These are phyloP conservation scores for Megastigmus dorsalis DNA, from an alignment of 2,888 invertebrate species.

Conservation along the genomic window DNA sequence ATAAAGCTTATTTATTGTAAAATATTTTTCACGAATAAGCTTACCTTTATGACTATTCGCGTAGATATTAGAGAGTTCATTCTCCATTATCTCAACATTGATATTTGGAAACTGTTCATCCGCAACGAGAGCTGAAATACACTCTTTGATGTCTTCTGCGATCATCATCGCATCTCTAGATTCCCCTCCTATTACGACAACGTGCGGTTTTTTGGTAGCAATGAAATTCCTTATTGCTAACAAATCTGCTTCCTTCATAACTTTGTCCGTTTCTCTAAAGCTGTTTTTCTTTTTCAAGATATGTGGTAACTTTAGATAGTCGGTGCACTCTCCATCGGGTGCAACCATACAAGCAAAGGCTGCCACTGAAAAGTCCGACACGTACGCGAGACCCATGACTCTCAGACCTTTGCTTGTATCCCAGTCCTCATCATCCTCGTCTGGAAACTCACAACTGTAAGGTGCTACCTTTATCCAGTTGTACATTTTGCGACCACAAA, in stretches of 20 bases:
- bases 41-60: conserved; percentile 93
- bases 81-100: conserved; percentile 93
- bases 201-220: conserved; percentile 92
- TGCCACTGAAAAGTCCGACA: conserved; percentile 88
- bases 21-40: not conserved
- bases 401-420: conserved; percentile 88
- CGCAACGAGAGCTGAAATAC: conserved; percentile 84
- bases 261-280: conserved; percentile 81
- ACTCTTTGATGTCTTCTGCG: conserved; percentile 84
- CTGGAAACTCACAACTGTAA: conserved; percentile 82
- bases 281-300: conserved; percentile 88
- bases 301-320: conserved; percentile 91
- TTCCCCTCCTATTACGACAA: conserved; percentile 93
- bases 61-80: conserved; percentile 94
- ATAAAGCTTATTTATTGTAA: not conserved
- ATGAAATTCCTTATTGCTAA: conserved; percentile 87
- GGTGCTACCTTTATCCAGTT: conserved; percentile 95
- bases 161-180: conserved; percentile 90
- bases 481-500: conserved; percentile 90
- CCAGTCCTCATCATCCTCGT: conserved; percentile 95
- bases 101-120: conserved; percentile 92
- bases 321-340: conserved; percentile 93
- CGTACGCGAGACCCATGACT: conserved; percentile 91
- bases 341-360: conserved; percentile 92
- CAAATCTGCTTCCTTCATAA: conserved; percentile 82